phyloP scores from a whole-genome alignment of 2,113 vertebrate species.

The Alouatta palliata region DNA sequence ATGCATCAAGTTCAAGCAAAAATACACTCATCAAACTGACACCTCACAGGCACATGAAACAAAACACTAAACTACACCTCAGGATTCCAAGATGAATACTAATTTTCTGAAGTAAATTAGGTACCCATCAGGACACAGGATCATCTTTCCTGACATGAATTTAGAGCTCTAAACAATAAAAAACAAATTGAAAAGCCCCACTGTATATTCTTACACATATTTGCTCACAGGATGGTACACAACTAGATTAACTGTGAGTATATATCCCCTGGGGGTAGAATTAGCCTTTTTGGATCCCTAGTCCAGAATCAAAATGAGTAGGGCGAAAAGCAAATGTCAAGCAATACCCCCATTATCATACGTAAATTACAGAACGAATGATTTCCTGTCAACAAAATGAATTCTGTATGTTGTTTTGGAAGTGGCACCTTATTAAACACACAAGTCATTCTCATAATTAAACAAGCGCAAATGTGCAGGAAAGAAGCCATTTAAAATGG shows the following conservation, averaged over 20 bases:
- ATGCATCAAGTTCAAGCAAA: slow-evolving; percentile 47
- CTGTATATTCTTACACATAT: not conserved
- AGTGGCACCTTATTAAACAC: slow-evolving; percentile 25
- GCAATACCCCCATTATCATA: slow-evolving; percentile 63
- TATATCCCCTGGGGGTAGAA: not conserved
- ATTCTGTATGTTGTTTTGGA: not conserved
- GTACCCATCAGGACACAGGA: slow-evolving; percentile 23
- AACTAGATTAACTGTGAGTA: slow-evolving; percentile 44
- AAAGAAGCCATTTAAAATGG: slow-evolving; percentile 60
- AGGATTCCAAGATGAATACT: slow-evolving; percentile 15
- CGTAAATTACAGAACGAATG: slow-evolving; percentile 73
- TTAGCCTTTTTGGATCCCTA: not conserved
- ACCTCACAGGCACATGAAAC: slow-evolving; percentile 25
- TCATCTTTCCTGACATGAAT: not conserved
- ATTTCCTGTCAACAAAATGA: slow-evolving; percentile 68
- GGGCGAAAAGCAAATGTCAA: slow-evolving; percentile 74
- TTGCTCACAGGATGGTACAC: not conserved
- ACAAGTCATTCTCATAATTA: slow-evolving; percentile 62
- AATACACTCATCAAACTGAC: slow-evolving; percentile 24
- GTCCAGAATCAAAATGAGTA: slow-evolving; percentile 48
- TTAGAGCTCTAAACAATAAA: not conserved
- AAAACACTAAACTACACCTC: slow-evolving; percentile 13
- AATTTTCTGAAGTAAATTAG: slow-evolving; percentile 34
- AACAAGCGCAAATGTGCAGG: slow-evolving; percentile 55
- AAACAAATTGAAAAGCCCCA: slow-evolving; percentile 11